A percentile compares a stretch with the other conserved stretches of the same genome.
Conservation (phyloP, 2,888 invertebrate species). For the Hirtodrosophila cameraria region DNA sequence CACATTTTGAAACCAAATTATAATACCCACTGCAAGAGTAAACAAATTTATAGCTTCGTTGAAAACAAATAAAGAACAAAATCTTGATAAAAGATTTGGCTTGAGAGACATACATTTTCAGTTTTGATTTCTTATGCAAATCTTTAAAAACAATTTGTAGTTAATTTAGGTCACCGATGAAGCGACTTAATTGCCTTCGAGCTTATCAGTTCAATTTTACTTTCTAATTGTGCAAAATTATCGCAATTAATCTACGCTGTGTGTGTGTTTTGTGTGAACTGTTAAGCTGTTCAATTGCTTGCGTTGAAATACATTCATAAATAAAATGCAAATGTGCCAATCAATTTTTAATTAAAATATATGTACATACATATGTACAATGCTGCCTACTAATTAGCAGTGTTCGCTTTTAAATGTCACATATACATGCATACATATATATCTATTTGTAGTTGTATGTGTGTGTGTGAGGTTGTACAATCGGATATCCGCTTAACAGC, state of each 20-base stretch:
- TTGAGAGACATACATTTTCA: neutral
- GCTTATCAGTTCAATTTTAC: constrained; percentile 24
- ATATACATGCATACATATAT: neutral
- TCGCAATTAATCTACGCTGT: constrained; percentile 36
- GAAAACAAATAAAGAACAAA: too few species aligned
- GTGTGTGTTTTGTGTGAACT: constrained; percentile 5
- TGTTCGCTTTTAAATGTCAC: constrained; percentile 5
- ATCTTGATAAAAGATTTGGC: too few species aligned
- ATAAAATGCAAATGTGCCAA: constrained; percentile 68
- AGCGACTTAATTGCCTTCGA: constrained; percentile 24
- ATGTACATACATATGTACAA: constrained; percentile 26
- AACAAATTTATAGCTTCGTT: too few species aligned
- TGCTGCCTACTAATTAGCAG: constrained; percentile 51
- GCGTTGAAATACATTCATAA: constrained; percentile 54
- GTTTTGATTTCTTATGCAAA: neutral
- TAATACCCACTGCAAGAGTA: too few species aligned
- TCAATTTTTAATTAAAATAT: constrained; percentile 75
- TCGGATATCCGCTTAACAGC: constrained; percentile 68
- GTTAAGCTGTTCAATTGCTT: constrained; percentile 40
- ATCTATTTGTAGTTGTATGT: constrained; percentile 3
- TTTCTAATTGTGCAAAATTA: constrained; percentile 24
- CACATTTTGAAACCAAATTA: too few species aligned
- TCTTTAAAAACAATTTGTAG: neutral
- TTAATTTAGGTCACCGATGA: neutral
- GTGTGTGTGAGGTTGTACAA: constrained; percentile 16